Conservation (phyloP, 2,888 invertebrate genomes). For the Gastracanthus pulcherrimus region DNA sequence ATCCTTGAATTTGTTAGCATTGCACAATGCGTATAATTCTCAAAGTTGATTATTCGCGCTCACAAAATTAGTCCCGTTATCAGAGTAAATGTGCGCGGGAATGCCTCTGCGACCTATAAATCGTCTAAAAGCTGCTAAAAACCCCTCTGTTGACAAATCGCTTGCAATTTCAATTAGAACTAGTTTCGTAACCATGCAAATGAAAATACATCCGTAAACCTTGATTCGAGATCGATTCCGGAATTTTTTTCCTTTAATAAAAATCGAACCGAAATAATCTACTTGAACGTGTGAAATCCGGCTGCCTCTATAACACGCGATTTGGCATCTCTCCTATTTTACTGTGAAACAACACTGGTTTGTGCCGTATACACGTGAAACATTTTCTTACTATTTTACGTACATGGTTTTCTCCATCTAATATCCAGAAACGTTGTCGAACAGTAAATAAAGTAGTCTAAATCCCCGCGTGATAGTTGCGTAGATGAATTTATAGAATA, state of each 20-base stretch:
- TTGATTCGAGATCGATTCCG: too few species aligned
- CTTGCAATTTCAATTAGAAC: background rate
- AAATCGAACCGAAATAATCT: too few species aligned
- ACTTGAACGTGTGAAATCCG: constrained; percentile 58
- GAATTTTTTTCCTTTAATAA: too few species aligned
- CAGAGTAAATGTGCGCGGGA: too few species aligned
- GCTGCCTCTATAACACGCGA: constrained; percentile 59
- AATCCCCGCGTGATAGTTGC: constrained; percentile 48
- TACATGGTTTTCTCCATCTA: constrained; percentile 53
- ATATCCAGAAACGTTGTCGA: constrained; percentile 46
- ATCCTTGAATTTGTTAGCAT: background rate
- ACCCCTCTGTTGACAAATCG: background rate
- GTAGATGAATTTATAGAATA: constrained; percentile 45
- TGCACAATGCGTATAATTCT: background rate
- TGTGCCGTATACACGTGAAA: constrained; percentile 55
- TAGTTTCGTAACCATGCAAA: background rate
- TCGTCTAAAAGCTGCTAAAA: background rate
- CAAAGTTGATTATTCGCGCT: background rate
- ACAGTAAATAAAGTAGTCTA: constrained; percentile 55
- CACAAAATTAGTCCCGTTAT: background rate
- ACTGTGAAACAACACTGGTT: constrained; percentile 50
- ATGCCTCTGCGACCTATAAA: background rate
- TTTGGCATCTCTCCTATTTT: constrained; percentile 66
- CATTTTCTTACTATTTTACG: constrained; percentile 48
- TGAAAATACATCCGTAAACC: constrained; percentile 9